Evolutionary conservation across 2,888 invertebrate genomes (phyloP), one percentile per base, ranked within the genome.

Genomic region (Metacarcinus magister): DNA sequence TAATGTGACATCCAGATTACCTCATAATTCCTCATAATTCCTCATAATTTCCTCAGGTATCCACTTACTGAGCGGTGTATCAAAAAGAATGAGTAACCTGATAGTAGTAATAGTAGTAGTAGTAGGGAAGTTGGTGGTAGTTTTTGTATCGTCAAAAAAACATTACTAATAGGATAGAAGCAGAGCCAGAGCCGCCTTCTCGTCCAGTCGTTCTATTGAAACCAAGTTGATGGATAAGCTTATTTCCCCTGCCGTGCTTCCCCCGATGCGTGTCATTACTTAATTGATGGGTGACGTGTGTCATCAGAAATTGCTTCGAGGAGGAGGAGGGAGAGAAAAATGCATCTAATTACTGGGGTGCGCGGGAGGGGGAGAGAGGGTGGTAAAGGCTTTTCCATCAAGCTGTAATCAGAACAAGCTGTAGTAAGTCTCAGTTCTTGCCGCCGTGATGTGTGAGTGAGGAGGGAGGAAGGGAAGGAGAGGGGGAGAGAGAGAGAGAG

Each of bases 201-300:
- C 75, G n/a, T 23, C 23, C 75, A 28, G 28, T 23, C n/a, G 23
- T 75, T 75, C n/a, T 19, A 75, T 75, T 75, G 75, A 75, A n/a
- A 23, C n/a, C 28, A 75, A 7, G 75, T 5, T 75, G 75, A 75
- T n/a, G 75, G 75, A 75, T 75, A 23, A 75, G 75, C 75, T 75
- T n/a, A 23, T 75, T 75, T 75, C 75, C 75, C 75, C 75, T 75
- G 23, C 75, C 75, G n/a, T 16, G 75, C 75, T n/a, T 75, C 75
- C 75, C 75, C n/a, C n/a, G 75, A n/a, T 75, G 75, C 75, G 75
- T 75, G 75, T 75, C 75, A 75, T 75, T 75, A 75, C 75, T 75
- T 75, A 75, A 75, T 75, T 75, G 75, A 67, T 67, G 67, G 67
- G 67, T 67, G 67, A 75, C 75, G 75, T 75, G 75, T 75, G 75